phyloP scores from a whole-genome alignment of 1,140 invertebrate species.

The Zaprionus taronus region DNA sequence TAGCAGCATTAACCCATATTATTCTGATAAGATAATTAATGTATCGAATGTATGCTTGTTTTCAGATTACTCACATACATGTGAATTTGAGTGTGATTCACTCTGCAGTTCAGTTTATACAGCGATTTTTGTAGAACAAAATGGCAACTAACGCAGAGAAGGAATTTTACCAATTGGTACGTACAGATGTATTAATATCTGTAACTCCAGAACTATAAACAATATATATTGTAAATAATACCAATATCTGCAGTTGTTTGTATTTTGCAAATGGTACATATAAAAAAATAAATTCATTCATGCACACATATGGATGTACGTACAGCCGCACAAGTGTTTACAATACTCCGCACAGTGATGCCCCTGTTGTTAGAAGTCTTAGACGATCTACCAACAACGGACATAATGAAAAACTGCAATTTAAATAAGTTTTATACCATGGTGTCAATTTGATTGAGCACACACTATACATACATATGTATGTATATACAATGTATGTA shows the following conservation, averaged over 20 bases:
- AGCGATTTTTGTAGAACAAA: conserved; percentile 24
- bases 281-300: not conserved
- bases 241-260: not conserved
- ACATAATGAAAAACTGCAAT: not conserved
- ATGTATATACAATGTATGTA: not conserved
- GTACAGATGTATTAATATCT: conserved; percentile 33
- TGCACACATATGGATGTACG: not conserved
- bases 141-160: conserved; percentile 51
- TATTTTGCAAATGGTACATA: not conserved
- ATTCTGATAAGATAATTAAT: conserved; percentile 50
- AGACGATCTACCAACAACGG: not conserved
- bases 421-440: not conserved
- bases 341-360: not conserved
- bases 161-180: conserved; percentile 47
- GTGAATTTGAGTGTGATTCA: conserved; percentile 44
- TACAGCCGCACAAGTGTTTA: not conserved
- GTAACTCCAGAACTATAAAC: not conserved
- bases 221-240: not conserved
- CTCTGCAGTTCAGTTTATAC: conserved; percentile 21
- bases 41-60: conserved; percentile 45
- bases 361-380: not conserved
- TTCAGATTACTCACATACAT: conserved; percentile 30
- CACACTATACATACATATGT: not conserved
- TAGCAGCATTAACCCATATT: conserved; percentile 40
- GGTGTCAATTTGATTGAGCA: not conserved